Conservation (phyloP, 2,797 vertebrate species). For the Sebastes matsubarae region DNA sequence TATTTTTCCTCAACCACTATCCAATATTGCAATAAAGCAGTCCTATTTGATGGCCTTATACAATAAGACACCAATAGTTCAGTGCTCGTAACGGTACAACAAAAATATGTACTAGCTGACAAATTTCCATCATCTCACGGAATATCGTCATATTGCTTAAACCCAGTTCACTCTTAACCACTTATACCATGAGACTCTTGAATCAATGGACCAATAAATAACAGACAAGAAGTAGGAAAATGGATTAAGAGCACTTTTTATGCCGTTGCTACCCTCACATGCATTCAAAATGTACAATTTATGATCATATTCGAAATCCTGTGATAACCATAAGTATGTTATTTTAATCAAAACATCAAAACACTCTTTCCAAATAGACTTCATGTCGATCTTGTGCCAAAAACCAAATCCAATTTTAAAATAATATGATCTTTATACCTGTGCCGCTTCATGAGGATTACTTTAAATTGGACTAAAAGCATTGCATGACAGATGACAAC, state of each 20-base stretch:
- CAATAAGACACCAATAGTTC: not conserved
- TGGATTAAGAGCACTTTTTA: not conserved
- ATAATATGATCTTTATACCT: constrained; percentile 10
- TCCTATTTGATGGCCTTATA: not conserved
- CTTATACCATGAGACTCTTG: not conserved
- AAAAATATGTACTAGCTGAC: not conserved
- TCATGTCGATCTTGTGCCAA: not conserved
- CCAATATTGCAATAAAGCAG: not conserved
- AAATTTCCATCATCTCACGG: not conserved
- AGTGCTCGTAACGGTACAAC: not conserved
- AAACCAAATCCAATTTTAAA: constrained; percentile 26
- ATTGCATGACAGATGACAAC: constrained; percentile 41
- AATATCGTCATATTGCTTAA: not conserved
- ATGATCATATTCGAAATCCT: not conserved
- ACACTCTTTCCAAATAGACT: not conserved
- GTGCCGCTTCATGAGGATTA: constrained; percentile 29
- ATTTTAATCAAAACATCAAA: constrained; percentile 21
- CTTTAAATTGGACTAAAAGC: constrained; percentile 55
- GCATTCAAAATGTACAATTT: constrained; percentile 2
- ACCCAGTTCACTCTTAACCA: not conserved
- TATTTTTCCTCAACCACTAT: not conserved
- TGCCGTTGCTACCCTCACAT: not conserved
- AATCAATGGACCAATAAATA: not conserved
- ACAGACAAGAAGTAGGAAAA: not conserved
- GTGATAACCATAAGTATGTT: constrained; percentile 4